Evolutionary conservation across 1,140 invertebrate genomes (phyloP), one percentile per base, ranked within the genome.

Genomic region (Trachelipus rathkii): DNA sequence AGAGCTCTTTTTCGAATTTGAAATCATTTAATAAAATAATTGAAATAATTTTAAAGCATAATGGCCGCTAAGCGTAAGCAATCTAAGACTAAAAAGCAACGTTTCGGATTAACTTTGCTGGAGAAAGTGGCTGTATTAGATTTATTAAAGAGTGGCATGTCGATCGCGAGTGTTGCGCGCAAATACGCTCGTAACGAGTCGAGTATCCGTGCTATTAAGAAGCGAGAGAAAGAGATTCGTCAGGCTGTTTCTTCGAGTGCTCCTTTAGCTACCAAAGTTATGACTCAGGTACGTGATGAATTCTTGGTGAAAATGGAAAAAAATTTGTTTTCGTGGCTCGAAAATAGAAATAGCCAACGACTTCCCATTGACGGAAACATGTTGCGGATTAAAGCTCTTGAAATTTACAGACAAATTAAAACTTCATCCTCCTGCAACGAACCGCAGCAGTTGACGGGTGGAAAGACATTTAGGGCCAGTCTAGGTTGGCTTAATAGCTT

Each of bases 31-130:
- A 1, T 6, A n/a, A 33, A 6, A 1, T 33, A 33, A 3, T 33
- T 33, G 33, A 6, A 33, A 60, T 15, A 13, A 50, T 60, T 60
- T 60, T 60, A 13, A 3, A 1, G 19, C 50, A 60, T 4, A 13
- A 60, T 60, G 50, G 50, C 50, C 50, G 3, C 50, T 19, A 60
- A 60, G 8, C 50, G 50, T 19, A 60, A 60, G 50, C 50, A 13
- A 60, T n/a, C n/a, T n/a, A n/a, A n/a, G n/a, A 60, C 50, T 60
- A 60, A 60, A 60, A 60, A 60, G 19, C 50, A 60, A 8, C 50
- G 19, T 15, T 60, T 33, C 50, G 11, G 50, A 15, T 19, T 60
- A 60, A 60, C 50, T 15, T 60, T 60, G 8, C 8, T 15, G 50
- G 50, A 60, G 19, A 60, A 60, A 19, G 11, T 13, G 1, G 33